These are phyloP conservation scores for Orgyia antiqua DNA, from an alignment of 2,888 invertebrate species.

Conservation along the genomic window DNA sequence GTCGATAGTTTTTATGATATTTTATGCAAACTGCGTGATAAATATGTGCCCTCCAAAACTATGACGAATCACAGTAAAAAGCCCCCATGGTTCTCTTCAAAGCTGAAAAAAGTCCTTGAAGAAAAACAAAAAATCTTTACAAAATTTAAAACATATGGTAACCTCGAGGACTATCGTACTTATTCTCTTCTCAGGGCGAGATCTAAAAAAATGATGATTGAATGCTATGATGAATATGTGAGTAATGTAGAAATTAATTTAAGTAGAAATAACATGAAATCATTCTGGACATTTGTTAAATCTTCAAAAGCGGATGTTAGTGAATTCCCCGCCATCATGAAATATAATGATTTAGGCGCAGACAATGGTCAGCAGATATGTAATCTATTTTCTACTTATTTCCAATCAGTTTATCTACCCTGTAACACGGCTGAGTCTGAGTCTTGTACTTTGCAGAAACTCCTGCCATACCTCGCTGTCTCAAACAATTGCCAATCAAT, in stretches of 20 bases:
- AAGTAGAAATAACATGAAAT: constrained; percentile 1
- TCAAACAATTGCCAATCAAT: no score
- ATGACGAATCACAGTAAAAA: no score
- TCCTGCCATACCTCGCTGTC: no score
- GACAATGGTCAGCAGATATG: not conserved
- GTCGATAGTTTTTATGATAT: no score
- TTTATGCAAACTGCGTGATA: no score
- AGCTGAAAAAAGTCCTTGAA: not conserved
- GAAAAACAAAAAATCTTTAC: constrained; percentile 7
- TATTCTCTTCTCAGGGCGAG: not conserved
- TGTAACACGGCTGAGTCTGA: not conserved
- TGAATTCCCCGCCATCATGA: not conserved
- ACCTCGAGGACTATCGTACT: not conserved
- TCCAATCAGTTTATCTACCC: not conserved
- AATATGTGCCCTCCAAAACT: no score
- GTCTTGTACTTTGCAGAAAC: no score
- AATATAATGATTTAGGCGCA: not conserved
- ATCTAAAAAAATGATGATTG: not conserved
- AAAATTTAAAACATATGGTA: constrained; percentile 1
- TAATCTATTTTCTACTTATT: not conserved
- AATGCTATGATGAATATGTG: not conserved
- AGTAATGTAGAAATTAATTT: constrained; percentile 1
- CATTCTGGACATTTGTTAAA: constrained; percentile 7
- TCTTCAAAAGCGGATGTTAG: not conserved
- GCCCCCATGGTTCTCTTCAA: no score